A percentile compares a stretch with the other conserved stretches of the same genome.
Conservation (phyloP, 2,888 invertebrate genomes). For the Invenusta paracnida region DNA sequence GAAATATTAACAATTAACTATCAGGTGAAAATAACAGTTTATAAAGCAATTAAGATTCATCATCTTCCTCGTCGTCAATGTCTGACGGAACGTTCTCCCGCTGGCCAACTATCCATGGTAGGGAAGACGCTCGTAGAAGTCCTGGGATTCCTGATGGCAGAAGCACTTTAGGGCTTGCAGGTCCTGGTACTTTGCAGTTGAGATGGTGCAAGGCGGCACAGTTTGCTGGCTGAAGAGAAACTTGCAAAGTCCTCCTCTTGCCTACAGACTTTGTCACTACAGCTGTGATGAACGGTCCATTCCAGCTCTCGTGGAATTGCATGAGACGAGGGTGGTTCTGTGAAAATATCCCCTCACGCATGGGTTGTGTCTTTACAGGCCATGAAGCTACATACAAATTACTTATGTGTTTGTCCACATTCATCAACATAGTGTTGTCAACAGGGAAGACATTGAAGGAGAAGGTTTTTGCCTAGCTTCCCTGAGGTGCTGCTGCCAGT, state of each 20-base stretch:
- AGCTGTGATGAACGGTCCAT: not conserved
- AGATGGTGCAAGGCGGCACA: not conserved
- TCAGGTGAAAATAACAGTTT: too few species aligned
- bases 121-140: not conserved
- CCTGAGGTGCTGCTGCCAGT: not conserved
- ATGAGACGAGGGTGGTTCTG: not conserved
- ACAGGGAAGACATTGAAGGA: not conserved
- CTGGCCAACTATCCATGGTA: not conserved
- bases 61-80: not conserved
- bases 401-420: not conserved
- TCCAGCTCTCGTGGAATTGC: not conserved
- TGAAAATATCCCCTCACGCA: not conserved
- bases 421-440: not conserved
- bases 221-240: not conserved
- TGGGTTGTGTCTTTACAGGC: not conserved
- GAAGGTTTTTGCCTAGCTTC: not conserved
- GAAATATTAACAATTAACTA: too few species aligned
- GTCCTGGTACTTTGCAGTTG: not conserved
- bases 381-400: not conserved
- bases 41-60: not conserved
- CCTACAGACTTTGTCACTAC: constrained; percentile 1
- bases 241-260: not conserved
- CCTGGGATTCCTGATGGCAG: not conserved
- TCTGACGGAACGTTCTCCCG: not conserved
- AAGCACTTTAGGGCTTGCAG: not conserved